phyloP scores from a whole-genome alignment of 2,888 invertebrate genomes.

The Corythucha ciliata region DNA sequence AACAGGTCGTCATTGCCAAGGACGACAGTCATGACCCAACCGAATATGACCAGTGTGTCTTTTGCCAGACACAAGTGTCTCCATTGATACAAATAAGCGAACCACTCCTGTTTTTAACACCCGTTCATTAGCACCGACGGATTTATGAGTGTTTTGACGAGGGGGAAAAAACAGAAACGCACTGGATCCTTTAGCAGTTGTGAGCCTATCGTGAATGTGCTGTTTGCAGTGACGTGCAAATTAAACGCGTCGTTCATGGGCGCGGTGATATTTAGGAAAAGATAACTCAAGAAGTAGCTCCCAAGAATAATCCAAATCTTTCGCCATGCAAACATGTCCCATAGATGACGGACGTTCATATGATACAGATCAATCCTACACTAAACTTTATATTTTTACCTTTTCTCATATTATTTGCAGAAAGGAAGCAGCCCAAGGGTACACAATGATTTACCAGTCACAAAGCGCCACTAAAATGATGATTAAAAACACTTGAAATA shows the following conservation, averaged over 20 bases:
- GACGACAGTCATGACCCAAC: conserved; percentile 8
- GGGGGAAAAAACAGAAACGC: background rate
- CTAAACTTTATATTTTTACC: background rate
- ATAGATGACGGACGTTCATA: conserved; percentile 13
- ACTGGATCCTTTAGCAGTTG: background rate
- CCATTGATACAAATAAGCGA: no score
- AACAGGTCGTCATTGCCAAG: conserved; percentile 20
- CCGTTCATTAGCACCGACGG: no score
- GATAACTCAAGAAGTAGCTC: background rate
- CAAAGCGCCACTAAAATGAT: conserved; percentile 6
- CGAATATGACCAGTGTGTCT: conserved; percentile 3
- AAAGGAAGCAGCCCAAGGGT: background rate
- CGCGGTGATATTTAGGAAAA: background rate
- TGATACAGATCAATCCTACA: conserved; percentile 14
- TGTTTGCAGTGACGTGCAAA: background rate
- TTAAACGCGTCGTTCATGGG: background rate
- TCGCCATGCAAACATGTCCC: conserved; percentile 14
- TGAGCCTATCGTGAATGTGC: background rate
- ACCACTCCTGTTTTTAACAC: no score
- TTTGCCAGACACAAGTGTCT: background rate
- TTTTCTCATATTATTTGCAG: background rate
- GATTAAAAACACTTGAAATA: background rate
- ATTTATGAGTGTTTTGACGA: background rate
- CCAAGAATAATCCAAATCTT: conserved; percentile 20
- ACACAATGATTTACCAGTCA: conserved; percentile 1